Evolutionary conservation across 2,888 invertebrate genomes (phyloP), one percentile per base, ranked within the genome.

Genomic region (Scaptomyza reducta): DNA sequence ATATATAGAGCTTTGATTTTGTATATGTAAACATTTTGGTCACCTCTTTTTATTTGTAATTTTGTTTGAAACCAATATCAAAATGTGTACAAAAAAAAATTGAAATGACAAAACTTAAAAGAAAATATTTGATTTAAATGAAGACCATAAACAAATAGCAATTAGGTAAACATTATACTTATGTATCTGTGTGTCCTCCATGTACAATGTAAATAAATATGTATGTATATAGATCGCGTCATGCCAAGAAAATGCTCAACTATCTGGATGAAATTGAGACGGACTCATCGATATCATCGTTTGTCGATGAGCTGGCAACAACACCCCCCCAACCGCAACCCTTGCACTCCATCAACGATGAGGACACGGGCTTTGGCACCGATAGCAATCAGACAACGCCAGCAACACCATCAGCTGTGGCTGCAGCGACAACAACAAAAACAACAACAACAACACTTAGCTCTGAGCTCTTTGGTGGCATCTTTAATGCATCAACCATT

Each of bases 141-240:
- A 27, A 27, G 27, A 27, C 6, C 6, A 27, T 4, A 2, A n/a
- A 35, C 1, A n/a, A 35, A 33, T 33, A n/a, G n/a, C 35, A 14
- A n/a, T 14, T 38, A 38, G 9, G 38, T 38, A 13, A 1, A 35
- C n/a, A n/a, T 35, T n/a, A n/a, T 9, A 14, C 3, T 38, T 38
- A 46, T 68, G 49, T 54, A 46, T 49, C 27, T 61, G 46, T 70
- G 44, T 73, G 31, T 66, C 38, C 29, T 45, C 31, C 68, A 55
- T 73, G 14, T 66, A 40, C 69, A 27, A 62, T 72, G 11, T 40
- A 38, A 50, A 57, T 46, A n/a, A 55, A 50, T 69, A 50, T 75
- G 60, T 79, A 68, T 70, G 60, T 66, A 77, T 76, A 33, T 83
- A 90, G 89, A 88, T 90, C 89, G 65, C 76, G 79, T 46, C 74